phyloP scores from a whole-genome alignment of 2,888 invertebrate genomes.

The Polyommatus iphigenia region DNA sequence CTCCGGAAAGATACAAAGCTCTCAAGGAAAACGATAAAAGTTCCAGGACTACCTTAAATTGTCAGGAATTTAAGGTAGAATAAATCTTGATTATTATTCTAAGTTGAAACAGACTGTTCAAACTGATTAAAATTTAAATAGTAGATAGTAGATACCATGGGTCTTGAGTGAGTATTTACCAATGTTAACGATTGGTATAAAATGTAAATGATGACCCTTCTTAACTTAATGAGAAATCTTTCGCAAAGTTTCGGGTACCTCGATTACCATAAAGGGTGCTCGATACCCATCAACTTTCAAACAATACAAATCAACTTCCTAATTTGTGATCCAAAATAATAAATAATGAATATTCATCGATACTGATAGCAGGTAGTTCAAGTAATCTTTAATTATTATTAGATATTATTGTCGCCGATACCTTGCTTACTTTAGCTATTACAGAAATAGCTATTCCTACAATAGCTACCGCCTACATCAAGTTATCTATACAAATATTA shows the following conservation, averaged over 20 bases:
- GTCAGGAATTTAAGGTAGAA: no score
- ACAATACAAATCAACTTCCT: neutral
- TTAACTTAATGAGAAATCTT: slow-evolving; percentile 18
- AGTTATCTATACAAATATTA: no score
- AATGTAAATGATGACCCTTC: neutral
- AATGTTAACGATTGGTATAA: neutral
- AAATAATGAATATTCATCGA: neutral
- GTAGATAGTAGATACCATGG: neutral
- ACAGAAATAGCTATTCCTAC: no score
- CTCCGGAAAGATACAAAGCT: neutral
- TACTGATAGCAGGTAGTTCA: neutral
- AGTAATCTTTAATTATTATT: no score
- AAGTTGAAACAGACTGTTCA: neutral
- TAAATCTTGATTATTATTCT: no score
- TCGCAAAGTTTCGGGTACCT: neutral
- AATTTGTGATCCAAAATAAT: neutral
- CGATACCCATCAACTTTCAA: neutral
- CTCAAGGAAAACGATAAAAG: no score
- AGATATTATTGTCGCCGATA: no score
- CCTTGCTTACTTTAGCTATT: no score
- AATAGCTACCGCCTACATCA: no score
- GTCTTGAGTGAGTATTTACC: neutral
- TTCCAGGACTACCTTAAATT: no score
- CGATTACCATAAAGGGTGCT: slow-evolving; percentile 2
- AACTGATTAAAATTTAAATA: neutral